Evolutionary conservation across 2,888 invertebrate species (phyloP).

Genomic region (Litoditis marina): DNA sequence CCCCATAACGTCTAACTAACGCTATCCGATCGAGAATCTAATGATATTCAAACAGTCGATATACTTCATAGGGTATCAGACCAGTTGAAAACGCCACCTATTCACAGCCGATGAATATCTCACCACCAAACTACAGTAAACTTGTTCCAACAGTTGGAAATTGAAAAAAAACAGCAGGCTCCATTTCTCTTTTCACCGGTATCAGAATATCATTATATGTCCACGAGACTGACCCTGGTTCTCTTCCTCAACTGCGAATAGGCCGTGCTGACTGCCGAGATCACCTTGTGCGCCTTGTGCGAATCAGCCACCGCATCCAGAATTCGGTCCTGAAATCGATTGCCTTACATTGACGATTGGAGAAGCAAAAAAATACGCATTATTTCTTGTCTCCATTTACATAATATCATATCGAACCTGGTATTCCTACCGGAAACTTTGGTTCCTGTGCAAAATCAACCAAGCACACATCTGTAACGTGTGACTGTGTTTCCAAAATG

Average conservation of each 20-base stretch:
- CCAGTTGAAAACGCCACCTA: too few relatives aligned
- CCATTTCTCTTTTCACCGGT: neutral
- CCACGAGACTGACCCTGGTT: conserved; percentile 16
- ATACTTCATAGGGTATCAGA: too few relatives aligned
- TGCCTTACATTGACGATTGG: neutral
- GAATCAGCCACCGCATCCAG: conserved; percentile 28
- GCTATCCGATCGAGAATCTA: too few relatives aligned
- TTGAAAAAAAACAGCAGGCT: neutral
- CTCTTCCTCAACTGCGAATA: conserved; percentile 41
- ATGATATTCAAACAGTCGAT: too few relatives aligned
- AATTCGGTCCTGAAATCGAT: conserved; percentile 27
- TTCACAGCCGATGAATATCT: too few relatives aligned
- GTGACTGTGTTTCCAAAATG: too few relatives aligned
- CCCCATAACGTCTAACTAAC: too few relatives aligned
- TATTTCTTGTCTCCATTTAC: too few relatives aligned
- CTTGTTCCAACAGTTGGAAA: neutral
- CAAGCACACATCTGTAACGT: too few relatives aligned
- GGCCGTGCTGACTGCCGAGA: conserved; percentile 27
- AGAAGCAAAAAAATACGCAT: neutral
- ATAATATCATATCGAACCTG: too few relatives aligned
- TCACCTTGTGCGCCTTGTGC: conserved; percentile 36
- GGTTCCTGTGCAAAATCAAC: neutral
- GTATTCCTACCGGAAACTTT: neutral
- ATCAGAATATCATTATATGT: too few relatives aligned
- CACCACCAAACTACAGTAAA: too few relatives aligned